A percentile compares a stretch with the other conserved stretches of the same genome.
phyloP scores from a whole-genome alignment of 2,797 vertebrate genomes.

The Ataeniobius toweri region DNA sequence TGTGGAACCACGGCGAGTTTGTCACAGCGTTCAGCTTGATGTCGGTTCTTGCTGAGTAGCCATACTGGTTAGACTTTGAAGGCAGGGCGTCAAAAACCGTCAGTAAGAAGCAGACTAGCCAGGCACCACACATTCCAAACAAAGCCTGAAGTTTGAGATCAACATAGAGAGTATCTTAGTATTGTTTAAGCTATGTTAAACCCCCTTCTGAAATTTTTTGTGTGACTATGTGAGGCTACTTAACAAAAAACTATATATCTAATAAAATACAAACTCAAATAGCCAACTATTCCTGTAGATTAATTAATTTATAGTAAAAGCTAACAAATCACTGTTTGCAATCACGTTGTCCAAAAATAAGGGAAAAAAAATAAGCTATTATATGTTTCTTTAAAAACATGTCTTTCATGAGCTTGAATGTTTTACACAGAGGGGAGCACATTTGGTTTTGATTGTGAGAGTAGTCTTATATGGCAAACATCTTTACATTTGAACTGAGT shows the following conservation, averaged over 20 bases:
- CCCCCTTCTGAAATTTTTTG: background rate
- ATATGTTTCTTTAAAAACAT: background rate
- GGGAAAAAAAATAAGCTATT: background rate
- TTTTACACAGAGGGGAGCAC: background rate
- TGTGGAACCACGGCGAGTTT: constrained; percentile 80
- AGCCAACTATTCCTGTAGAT: background rate
- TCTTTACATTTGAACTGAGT: background rate
- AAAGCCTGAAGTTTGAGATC: constrained; percentile 65
- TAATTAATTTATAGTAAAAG: background rate
- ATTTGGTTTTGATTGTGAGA: background rate
- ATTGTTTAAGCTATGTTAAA: background rate
- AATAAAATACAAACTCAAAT: background rate
- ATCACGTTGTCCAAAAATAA: background rate
- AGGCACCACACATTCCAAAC: constrained; percentile 83
- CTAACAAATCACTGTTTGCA: background rate
- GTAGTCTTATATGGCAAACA: background rate
- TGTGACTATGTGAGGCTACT: background rate
- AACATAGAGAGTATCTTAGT: constrained; percentile 7
- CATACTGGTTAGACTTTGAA: constrained; percentile 72
- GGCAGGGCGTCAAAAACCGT: constrained; percentile 79
- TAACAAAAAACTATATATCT: background rate
- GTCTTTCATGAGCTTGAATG: background rate
- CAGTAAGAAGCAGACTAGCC: constrained; percentile 83
- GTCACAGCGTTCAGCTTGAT: constrained; percentile 77
- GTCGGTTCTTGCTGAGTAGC: constrained; percentile 80